Base-by-base conservation (phyloP, 2,113 vertebrate genomes). In the Apeltes quadracus region DNA sequence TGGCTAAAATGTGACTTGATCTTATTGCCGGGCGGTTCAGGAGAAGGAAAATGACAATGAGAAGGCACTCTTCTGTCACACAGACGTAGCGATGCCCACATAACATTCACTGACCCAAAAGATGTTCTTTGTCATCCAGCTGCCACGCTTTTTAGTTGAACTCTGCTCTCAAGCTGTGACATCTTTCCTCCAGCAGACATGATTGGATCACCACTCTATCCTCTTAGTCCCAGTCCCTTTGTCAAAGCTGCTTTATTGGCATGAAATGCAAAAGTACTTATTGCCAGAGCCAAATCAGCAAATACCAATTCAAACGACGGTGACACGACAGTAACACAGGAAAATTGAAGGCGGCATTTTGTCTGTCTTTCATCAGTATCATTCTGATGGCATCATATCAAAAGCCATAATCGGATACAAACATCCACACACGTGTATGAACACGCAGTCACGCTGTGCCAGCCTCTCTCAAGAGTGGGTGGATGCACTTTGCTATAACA, bases 181-280 rank as follows among this genome's bases (percentile, higher is more conserved):
- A 79, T 64, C 76, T 69, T 72, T 79, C 50, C 62, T 86, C 53
- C 56, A 75, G 27, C 76, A 62, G 78, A 78, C 39, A 43, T 77
- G 75, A 88, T 83, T 85, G 84, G 82, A 89, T 92, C 83, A 85
- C 74, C 41, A 2, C 82, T 88, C 66, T 74, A 87, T 88, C 83
- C 84, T 86, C 86, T 84, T 87, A 81, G 43, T 76, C 56, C 10
- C 56, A 5, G 27, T 86, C 68, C 67, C 58, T 72, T 58, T 63
- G 29, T 88, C 58, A 83, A 89, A 88, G 72, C 82, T 79, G 72
- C 73, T 80, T 87, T 74, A 83, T 84, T 85, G 78, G 79, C 75
- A 67, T 79, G 63, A 76, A 84, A 83, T 76, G 44, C 27, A 82
- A 72, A 81, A 79, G 66, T 36, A 68, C 58, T 65, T 68, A 64